Percentiles rank a stretch among this genome's conserved stretches.
Evolutionary conservation across 2,797 vertebrate species (phyloP).

Genomic region (Sarcophilus harrisii): DNA sequence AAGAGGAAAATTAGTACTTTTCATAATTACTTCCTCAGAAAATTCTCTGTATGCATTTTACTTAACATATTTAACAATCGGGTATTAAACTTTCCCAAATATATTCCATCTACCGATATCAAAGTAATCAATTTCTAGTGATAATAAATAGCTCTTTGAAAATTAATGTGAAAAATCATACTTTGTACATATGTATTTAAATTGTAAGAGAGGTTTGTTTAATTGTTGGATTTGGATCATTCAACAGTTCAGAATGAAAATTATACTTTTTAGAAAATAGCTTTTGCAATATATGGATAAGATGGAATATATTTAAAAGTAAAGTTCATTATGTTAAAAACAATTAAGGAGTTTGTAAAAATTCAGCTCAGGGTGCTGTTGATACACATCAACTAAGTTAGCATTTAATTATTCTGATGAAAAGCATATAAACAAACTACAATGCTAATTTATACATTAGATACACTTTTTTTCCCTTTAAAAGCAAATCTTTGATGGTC

Average conservation of each 20-base stretch:
- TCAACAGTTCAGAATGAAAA: conserved; percentile 23
- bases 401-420: conserved; percentile 44
- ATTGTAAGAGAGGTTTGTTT: conserved; percentile 38
- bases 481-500: conserved; percentile 55
- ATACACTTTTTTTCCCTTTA: conserved; percentile 49
- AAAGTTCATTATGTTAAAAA: conserved; percentile 43
- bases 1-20: conserved; percentile 19
- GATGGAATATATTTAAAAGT: conserved; percentile 52
- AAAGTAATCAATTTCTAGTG: conserved; percentile 41
- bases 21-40: conserved; percentile 18
- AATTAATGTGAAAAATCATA: not conserved
- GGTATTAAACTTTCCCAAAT: conserved; percentile 43
- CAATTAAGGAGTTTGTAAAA: conserved; percentile 41
- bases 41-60: conserved; percentile 40
- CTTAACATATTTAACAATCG: conserved; percentile 43
- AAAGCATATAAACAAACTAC: conserved; percentile 60
- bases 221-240: conserved; percentile 46
- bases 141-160: conserved; percentile 33
- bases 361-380: conserved; percentile 54
- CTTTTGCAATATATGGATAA: conserved; percentile 46
- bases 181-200: conserved; percentile 31
- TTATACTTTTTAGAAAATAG: conserved; percentile 44
- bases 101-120: conserved; percentile 14
- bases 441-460: conserved; percentile 12
- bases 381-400: conserved; percentile 61